Base-by-base conservation (phyloP, 2,113 vertebrate species). In the Chloroceryle aenea region DNA sequence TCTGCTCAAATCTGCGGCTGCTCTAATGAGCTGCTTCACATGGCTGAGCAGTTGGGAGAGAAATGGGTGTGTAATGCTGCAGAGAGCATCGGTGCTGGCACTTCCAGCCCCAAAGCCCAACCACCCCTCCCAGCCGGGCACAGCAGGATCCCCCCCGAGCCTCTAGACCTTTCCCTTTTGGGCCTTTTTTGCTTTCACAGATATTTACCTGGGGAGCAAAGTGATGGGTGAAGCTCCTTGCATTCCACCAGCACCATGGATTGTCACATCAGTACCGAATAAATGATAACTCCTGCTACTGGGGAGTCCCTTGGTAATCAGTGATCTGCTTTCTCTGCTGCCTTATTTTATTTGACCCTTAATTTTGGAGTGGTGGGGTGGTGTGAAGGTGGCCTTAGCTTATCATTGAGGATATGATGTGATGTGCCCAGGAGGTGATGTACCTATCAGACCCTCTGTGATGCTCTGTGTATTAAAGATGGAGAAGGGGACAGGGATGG, bases 181-280 rank as follows among this genome's bases (percentile, higher is more conserved):
- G 23, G 4, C 29, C 4, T 64, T 74, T 38, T 30, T n/a, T 25
- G 6, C 20, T 94, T 69, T 48, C 50, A 25, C 7, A 26, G 40
- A 0, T 36, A 1, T 69, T 89, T 79, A 69, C 17, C 58, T 4
- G 25, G 19, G 89, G 2, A 38, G 69, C 14, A 15, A 17, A 91
- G 8, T 1, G n/a, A 4, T 18, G 12, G 14, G 9, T 17, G 75
- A 32, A 52, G 42, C 38, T 79, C 30, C 36, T 48, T 2, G 43
- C 29, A 8, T 38, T 43, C 73, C 3, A 0, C 4, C 67, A 50
- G 52, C 0, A 1, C 34, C 1, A 4, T 1, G n/a, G 6, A 8
- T 23, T 48, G 56, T 18, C 42, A 19, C 9, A 0, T n/a, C 42
- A 8, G 16, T 6, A 17, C 30, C 7, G 40, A 48, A 47, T 2